Conservation (phyloP, 2,888 invertebrate genomes). For the Hartigia nigra region DNA sequence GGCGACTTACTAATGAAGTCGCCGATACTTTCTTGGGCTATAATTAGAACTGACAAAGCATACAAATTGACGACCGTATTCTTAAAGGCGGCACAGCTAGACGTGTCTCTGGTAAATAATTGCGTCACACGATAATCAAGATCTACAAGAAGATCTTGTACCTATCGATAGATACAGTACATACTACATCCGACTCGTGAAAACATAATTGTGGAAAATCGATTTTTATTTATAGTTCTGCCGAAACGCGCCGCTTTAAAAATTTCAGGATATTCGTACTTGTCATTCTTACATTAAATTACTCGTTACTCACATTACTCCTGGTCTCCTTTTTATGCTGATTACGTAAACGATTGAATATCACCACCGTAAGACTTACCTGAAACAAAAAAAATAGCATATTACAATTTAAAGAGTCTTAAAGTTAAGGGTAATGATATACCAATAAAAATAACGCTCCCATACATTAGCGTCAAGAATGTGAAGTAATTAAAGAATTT, state of each 20-base stretch:
- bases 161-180: not conserved
- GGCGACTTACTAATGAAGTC: not conserved
- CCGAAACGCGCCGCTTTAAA: not conserved
- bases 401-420: not conserved
- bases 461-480: not conserved
- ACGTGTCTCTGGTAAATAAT: no score
- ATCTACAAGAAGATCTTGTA: no score
- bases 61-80: not conserved
- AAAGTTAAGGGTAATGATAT: not conserved
- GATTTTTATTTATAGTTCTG: constrained; percentile 36
- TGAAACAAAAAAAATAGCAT: constrained; percentile 47
- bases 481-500: not conserved
- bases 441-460: not conserved
- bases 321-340: not conserved
- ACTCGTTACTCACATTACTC: not conserved
- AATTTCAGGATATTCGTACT: not conserved
- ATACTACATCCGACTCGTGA: not conserved
- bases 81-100: no score
- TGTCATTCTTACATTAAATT: not conserved
- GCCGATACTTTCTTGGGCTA: not conserved
- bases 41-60: not conserved
- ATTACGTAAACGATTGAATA: not conserved
- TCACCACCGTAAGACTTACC: constrained; percentile 27
- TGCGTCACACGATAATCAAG: no score
- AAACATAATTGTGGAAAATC: constrained; percentile 30